Percentiles rank a stretch among this genome's conserved stretches.
Evolutionary conservation across 2,888 invertebrate genomes (phyloP).

Genomic region (Cephus sareptanus): DNA sequence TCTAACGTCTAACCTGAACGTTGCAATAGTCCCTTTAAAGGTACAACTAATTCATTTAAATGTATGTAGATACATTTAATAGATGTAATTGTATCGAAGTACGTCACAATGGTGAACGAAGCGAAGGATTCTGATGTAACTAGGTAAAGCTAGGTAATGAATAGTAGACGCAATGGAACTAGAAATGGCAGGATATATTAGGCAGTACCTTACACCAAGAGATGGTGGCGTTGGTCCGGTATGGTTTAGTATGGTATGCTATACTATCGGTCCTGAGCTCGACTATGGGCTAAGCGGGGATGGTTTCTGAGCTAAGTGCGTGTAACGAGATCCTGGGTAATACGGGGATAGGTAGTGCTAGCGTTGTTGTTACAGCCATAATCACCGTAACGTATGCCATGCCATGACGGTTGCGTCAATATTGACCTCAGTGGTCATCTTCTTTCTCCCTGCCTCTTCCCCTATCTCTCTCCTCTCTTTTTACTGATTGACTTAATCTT

Average conservation of each 20-base stretch:
- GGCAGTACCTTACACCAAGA: not conserved
- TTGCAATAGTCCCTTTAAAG: not conserved
- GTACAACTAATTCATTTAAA: not conserved
- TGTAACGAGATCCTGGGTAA: slow-evolving; percentile 44
- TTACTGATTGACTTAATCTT: not conserved
- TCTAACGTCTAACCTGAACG: not conserved
- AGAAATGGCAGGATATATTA: not conserved
- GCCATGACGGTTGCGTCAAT: slow-evolving; percentile 50
- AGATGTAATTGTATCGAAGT: not conserved
- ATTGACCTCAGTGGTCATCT: slow-evolving; percentile 44
- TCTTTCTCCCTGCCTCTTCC: slow-evolving; percentile 1
- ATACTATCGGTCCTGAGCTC: not conserved
- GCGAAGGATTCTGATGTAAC: not conserved
- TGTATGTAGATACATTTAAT: not conserved
- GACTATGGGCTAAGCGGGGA: not conserved
- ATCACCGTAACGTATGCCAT: slow-evolving; percentile 53
- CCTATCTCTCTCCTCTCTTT: not conserved
- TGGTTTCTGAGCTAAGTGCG: slow-evolving; percentile 36
- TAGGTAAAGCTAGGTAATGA: not conserved
- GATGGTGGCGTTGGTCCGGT: not conserved
- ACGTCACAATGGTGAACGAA: not conserved
- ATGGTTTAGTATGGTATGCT: not conserved
- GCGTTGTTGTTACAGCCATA: slow-evolving; percentile 48
- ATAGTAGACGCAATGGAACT: not conserved
- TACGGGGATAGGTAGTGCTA: slow-evolving; percentile 30